Evolutionary conservation across 2,888 invertebrate species (phyloP).

Genomic region (Dasypogon diadema): DNA sequence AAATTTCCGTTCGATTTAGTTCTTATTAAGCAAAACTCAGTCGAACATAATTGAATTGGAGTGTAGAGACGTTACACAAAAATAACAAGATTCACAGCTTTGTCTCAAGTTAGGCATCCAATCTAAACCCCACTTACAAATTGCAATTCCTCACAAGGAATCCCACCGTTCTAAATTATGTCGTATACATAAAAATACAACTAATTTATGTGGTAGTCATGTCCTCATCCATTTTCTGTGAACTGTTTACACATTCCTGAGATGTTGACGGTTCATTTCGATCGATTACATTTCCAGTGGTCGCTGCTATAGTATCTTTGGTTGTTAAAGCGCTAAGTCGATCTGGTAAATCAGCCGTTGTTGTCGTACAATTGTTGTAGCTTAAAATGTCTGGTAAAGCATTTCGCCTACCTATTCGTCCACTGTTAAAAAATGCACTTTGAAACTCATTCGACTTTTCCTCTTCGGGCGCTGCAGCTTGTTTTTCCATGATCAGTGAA

Average conservation of each 20-base stretch:
- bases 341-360: slow-evolving; percentile 81
- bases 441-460: slow-evolving; percentile 71
- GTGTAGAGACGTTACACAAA: neutral
- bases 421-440: slow-evolving; percentile 85
- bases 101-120: neutral
- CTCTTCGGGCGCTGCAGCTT: slow-evolving; percentile 27
- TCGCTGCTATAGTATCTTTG: slow-evolving; percentile 62
- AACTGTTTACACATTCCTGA: slow-evolving; percentile 49
- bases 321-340: slow-evolving; percentile 79
- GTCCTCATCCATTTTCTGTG: slow-evolving; percentile 46
- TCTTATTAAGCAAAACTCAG: neutral
- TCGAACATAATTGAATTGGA: neutral
- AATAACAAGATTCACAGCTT: neutral
- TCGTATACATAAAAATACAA: neutral
- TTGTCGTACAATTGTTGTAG: slow-evolving; percentile 76
- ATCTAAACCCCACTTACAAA: neutral
- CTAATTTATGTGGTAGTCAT: slow-evolving; percentile 52
- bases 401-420: slow-evolving; percentile 88
- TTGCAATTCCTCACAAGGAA: neutral
- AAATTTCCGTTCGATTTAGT: neutral
- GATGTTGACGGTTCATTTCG: slow-evolving; percentile 49
- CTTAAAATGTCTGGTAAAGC: slow-evolving; percentile 88
- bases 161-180: neutral
- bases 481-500: slow-evolving; percentile 56
- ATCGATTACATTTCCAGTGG: slow-evolving; percentile 20